Evolutionary conservation across 2,888 invertebrate genomes (phyloP).

Genomic region (Thymelicus lineola): DNA sequence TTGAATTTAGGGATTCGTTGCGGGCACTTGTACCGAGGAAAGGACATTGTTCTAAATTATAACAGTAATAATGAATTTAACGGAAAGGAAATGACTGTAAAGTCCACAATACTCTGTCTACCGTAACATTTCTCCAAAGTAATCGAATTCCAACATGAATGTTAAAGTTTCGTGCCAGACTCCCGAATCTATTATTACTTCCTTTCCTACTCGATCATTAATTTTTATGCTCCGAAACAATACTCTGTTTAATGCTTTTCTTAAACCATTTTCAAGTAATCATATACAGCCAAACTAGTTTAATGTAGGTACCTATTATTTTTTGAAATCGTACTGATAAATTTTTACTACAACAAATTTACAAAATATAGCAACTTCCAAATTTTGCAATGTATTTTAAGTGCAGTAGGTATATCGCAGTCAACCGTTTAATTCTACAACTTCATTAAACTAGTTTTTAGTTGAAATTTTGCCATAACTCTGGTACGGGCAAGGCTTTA

Average conservation of each 20-base stretch:
- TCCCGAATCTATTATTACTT: slow-evolving; percentile 33
- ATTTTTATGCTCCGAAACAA: slow-evolving; percentile 32
- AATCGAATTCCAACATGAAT: slow-evolving; percentile 45
- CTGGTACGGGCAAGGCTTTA: too few relatives aligned
- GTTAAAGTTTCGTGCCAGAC: slow-evolving; percentile 39
- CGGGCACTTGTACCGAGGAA: slow-evolving; percentile 18
- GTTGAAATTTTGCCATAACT: too few relatives aligned
- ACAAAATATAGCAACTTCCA: too few relatives aligned
- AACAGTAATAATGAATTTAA: slow-evolving; percentile 42
- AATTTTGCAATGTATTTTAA: too few relatives aligned
- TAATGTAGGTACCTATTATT: neutral
- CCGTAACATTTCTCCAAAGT: slow-evolving; percentile 42
- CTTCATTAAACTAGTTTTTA: too few relatives aligned
- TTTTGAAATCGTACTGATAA: too few relatives aligned
- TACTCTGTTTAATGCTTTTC: slow-evolving; percentile 4
- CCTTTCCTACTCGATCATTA: slow-evolving; percentile 30
- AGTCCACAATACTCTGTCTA: slow-evolving; percentile 43
- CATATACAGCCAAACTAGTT: neutral
- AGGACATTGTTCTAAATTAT: slow-evolving; percentile 39
- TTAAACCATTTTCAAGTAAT: slow-evolving; percentile 1
- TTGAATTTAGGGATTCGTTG: too few relatives aligned
- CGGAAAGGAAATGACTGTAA: slow-evolving; percentile 43
- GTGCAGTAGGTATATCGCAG: too few relatives aligned
- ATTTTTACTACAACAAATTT: too few relatives aligned
- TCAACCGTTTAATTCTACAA: too few relatives aligned